Percentiles rank a stretch among this genome's conserved stretches.
Evolutionary conservation across 1,140 invertebrate species (phyloP).

Genomic region (Armadillidium nasatum): DNA sequence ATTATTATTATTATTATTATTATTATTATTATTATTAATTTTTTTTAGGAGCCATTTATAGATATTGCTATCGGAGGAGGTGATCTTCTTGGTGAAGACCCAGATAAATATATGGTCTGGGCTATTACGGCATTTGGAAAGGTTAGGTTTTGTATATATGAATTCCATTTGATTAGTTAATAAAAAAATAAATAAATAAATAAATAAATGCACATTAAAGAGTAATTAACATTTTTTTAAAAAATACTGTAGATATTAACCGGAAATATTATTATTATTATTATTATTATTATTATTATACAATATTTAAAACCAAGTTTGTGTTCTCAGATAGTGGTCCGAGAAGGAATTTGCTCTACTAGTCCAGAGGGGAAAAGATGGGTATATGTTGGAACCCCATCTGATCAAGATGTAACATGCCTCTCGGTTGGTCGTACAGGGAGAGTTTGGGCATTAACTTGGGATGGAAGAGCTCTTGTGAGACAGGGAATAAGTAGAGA

Average conservation of each 20-base stretch:
- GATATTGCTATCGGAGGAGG: conserved; percentile 80
- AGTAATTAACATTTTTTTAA: too few relatives aligned
- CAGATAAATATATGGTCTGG: conserved; percentile 76
- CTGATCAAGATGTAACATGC: conserved; percentile 72
- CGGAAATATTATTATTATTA: too few relatives aligned
- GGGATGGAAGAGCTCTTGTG: conserved; percentile 72
- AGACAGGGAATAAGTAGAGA: conserved; percentile 70
- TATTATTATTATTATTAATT: conserved; percentile 14
- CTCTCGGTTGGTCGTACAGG: conserved; percentile 77
- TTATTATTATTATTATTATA: too few relatives aligned
- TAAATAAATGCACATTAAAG: too few relatives aligned
- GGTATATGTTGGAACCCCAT: conserved; percentile 67
- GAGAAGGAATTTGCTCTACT: conserved; percentile 67
- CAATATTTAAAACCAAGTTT: too few relatives aligned
- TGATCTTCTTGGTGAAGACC: conserved; percentile 66
- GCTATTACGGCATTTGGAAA: conserved; percentile 82
- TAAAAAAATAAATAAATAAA: too few relatives aligned
- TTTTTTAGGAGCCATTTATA: conserved; percentile 65
- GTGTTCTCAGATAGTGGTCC: conserved; percentile 67
- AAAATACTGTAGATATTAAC: too few relatives aligned
- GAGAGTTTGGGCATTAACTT: conserved; percentile 75
- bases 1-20: background rate
- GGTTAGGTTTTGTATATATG: conserved; percentile 53
- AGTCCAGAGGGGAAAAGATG: conserved; percentile 80
- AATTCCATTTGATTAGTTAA: too few relatives aligned